Evolutionary conservation across 2,113 vertebrate genomes (phyloP).

Genomic region (Dinomys branickii): DNA sequence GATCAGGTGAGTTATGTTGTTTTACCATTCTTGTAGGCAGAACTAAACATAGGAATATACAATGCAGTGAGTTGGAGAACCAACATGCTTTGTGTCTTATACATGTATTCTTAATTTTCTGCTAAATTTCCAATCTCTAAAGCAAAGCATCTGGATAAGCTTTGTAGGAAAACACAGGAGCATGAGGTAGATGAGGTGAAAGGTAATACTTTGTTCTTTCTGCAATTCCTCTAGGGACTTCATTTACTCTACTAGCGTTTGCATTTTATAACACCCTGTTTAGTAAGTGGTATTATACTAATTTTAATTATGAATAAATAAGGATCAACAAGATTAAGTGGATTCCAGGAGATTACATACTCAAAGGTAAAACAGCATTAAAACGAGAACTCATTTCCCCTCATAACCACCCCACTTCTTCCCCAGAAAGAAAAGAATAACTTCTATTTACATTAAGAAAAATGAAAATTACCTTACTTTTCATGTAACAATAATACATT

Average conservation of each 20-base stretch:
- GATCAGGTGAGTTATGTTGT: not conserved
- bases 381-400: slow-evolving; percentile 23
- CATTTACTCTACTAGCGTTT: not conserved
- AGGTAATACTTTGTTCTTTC: not conserved
- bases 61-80: not conserved
- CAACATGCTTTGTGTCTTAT: not conserved
- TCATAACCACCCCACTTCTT: not conserved
- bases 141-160: not conserved
- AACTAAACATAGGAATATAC: not conserved
- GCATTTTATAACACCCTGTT: slow-evolving; percentile 37
- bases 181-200: not conserved
- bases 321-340: slow-evolving; percentile 64
- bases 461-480: not conserved
- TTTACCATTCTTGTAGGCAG: not conserved
- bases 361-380: slow-evolving; percentile 48
- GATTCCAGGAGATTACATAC: slow-evolving; percentile 51
- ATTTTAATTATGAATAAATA: slow-evolving; percentile 66
- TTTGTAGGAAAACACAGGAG: not conserved
- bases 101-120: not conserved
- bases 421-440: not conserved
- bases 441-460: not conserved
- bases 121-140: not conserved
- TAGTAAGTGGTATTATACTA: slow-evolving; percentile 50
- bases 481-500: not conserved
- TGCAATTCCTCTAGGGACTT: slow-evolving; percentile 20